phyloP scores from a whole-genome alignment of 2,888 invertebrate genomes.

The Cephus pulcher region DNA sequence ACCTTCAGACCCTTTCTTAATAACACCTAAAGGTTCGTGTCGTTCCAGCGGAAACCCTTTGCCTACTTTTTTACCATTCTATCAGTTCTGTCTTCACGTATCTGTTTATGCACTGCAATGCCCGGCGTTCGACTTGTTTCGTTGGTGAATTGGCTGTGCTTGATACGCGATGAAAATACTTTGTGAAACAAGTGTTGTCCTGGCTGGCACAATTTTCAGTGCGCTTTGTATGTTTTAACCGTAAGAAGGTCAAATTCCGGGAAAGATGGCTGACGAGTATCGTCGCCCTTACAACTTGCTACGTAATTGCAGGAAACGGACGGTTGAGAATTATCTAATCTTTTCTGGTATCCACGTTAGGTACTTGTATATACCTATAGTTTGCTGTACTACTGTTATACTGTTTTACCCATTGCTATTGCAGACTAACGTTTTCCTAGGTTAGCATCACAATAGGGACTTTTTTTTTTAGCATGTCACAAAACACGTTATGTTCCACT shows the following conservation, averaged over 20 bases:
- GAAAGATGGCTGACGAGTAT: not conserved
- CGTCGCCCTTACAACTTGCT: not conserved
- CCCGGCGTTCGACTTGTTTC: not conserved
- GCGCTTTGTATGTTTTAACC: not conserved
- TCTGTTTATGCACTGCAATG: not conserved
- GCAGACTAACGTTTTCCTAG: not conserved
- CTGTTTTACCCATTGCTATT: not conserved
- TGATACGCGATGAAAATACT: not conserved
- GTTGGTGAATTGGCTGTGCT: not conserved
- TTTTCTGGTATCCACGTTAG: not conserved
- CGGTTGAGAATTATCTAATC: not conserved
- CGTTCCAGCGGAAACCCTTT: conserved; percentile 27
- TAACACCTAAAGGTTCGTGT: not conserved
- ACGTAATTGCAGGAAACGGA: not conserved
- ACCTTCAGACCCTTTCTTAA: not conserved
- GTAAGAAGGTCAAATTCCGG: not conserved
- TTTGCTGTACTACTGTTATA: not conserved
- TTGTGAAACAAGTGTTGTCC: not conserved
- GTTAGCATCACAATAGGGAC: not conserved
- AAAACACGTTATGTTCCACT: not conserved
- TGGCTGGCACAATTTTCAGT: not conserved
- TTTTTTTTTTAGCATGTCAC: not conserved
- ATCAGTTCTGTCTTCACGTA: not conserved
- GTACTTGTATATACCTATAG: not conserved
- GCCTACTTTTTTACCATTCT: conserved; percentile 31